phyloP scores from a whole-genome alignment of 2,888 invertebrate species.

The Cryptosula pallasiana region DNA sequence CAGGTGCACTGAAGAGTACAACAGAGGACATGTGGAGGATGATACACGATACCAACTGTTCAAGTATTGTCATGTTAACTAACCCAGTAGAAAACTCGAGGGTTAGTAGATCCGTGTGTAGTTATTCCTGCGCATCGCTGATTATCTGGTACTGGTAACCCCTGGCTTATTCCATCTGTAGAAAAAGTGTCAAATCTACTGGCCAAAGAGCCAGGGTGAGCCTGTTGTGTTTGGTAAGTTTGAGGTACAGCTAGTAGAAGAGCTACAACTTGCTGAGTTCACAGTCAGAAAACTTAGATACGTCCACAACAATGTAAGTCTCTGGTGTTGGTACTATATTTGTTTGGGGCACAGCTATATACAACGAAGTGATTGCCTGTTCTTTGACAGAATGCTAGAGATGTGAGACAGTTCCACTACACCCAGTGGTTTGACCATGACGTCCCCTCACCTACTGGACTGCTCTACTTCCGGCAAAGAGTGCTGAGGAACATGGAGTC shows the following conservation, averaged over 20 bases:
- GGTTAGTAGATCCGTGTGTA: constrained; percentile 36
- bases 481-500: background rate
- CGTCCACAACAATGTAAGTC: background rate
- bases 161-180: too few species aligned
- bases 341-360: too few species aligned
- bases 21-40: constrained; percentile 57
- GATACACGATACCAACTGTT: constrained; percentile 56
- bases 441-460: background rate
- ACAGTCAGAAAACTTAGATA: constrained; percentile 3
- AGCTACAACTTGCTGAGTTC: background rate
- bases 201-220: background rate
- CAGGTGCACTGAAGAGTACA: constrained; percentile 55
- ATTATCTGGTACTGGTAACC: too few species aligned
- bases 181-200: background rate
- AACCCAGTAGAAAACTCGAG: constrained; percentile 56
- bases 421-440: background rate
- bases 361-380: too few species aligned
- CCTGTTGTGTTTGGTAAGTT: background rate
- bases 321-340: too few species aligned
- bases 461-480: background rate
- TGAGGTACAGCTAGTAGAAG: background rate
- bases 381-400: background rate
- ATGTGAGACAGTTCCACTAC: constrained; percentile 2
- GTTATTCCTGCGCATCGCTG: too few species aligned
- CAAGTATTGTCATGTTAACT: constrained; percentile 56